A percentile compares a stretch with the other conserved stretches of the same genome.
Evolutionary conservation across 1,140 invertebrate genomes (phyloP).

Genomic region (Helicoverpa zea): DNA sequence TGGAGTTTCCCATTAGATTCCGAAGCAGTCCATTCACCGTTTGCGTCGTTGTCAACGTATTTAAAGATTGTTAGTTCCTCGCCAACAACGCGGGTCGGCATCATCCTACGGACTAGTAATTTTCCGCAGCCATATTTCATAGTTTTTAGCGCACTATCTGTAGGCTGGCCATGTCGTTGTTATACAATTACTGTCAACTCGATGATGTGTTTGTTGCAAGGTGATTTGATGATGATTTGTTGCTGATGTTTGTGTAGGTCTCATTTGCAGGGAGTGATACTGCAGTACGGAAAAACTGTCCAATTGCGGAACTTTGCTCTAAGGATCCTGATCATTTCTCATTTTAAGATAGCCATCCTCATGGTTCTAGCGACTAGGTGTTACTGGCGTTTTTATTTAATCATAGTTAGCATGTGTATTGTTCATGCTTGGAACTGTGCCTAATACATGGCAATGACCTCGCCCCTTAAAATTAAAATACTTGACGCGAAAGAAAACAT

Average conservation of each 20-base stretch:
- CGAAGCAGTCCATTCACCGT: constrained; percentile 13
- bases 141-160: constrained; percentile 1
- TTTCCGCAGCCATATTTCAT: constrained; percentile 26
- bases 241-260: background rate
- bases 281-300: too few relatives aligned
- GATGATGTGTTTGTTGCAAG: background rate
- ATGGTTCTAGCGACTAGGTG: too few relatives aligned
- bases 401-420: background rate
- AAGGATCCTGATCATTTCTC: too few relatives aligned
- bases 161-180: background rate
- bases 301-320: too few relatives aligned
- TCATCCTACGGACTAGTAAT: constrained; percentile 5
- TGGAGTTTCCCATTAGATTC: background rate
- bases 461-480: constrained; percentile 6
- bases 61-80: constrained; percentile 6
- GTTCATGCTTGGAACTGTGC: constrained; percentile 14
- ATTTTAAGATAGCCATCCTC: too few relatives aligned
- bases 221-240: background rate
- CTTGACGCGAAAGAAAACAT: background rate
- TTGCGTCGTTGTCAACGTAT: constrained; percentile 14
- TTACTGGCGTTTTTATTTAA: background rate
- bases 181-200: background rate
- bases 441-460: constrained; percentile 38
- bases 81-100: background rate
- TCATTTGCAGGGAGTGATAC: too few relatives aligned